Percentiles rank a stretch among this genome's conserved stretches.
phyloP scores from a whole-genome alignment of 2,888 invertebrate genomes.

The Octonoba sinensis region DNA sequence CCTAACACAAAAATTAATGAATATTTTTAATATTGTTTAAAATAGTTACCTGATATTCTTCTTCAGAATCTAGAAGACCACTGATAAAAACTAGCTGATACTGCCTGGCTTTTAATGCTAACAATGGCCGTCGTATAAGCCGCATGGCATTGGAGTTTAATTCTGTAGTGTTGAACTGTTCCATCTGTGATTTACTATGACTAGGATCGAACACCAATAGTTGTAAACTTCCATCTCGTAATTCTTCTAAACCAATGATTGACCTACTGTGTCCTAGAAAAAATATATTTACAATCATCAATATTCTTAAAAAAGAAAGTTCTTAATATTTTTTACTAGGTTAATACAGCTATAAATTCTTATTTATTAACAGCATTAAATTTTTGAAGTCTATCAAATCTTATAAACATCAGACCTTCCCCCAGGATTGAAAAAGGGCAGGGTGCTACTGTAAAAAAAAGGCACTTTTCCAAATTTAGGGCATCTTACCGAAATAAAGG shows the following conservation, averaged over 20 bases:
- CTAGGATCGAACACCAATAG: constrained; percentile 88
- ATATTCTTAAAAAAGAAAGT: background rate
- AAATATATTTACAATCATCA: background rate
- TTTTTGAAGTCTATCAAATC: no score
- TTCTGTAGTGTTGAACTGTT: constrained; percentile 76
- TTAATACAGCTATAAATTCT: no score
- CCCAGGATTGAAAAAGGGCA: no score
- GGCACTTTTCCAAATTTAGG: no score
- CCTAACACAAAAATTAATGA: no score
- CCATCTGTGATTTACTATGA: constrained; percentile 85
- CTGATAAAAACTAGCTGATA: constrained; percentile 87
- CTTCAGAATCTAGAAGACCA: constrained; percentile 80
- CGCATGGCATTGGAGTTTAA: constrained; percentile 77
- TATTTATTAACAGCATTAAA: no score
- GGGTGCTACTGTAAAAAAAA: no score
- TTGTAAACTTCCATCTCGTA: constrained; percentile 77
- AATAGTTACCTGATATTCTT: constrained; percentile 73
- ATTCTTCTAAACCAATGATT: constrained; percentile 87
- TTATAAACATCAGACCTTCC: no score
- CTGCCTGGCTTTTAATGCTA: constrained; percentile 85
- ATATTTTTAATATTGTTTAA: no score
- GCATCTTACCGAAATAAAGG: no score
- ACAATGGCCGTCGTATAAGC: constrained; percentile 80
- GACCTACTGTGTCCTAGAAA: constrained; percentile 86
- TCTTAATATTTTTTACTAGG: background rate